Conservation (phyloP, 1,140 invertebrate genomes). For the Drosophila kohkoa region DNA sequence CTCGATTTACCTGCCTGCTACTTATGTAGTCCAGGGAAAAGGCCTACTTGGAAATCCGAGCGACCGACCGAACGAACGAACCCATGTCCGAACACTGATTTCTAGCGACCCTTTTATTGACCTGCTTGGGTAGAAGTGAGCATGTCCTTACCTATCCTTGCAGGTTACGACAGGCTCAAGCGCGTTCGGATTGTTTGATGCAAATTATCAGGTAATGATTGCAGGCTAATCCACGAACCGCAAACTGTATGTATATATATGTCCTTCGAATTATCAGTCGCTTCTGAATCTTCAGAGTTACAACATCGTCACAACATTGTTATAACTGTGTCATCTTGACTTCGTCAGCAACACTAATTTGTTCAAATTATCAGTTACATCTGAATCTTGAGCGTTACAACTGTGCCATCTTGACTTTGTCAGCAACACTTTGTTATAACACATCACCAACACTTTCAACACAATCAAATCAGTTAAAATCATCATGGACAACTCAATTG, state of each 20-base stretch:
- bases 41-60: not conserved
- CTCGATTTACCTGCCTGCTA: not conserved
- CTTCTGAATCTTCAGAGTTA: not conserved
- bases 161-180: not conserved
- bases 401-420: not conserved
- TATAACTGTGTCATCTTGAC: not conserved
- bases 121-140: not conserved
- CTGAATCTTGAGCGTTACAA: not conserved
- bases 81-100: not conserved
- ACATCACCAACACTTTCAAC: too few species aligned
- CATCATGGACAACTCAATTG: slow-evolving; percentile 44
- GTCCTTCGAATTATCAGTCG: not conserved
- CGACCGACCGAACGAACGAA: too few species aligned
- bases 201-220: not conserved
- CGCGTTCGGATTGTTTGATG: not conserved
- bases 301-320: not conserved
- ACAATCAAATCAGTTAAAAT: not conserved
- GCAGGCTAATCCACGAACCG: not conserved
- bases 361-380: too few species aligned
- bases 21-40: not conserved
- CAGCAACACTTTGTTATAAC: not conserved
- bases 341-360: too few species aligned
- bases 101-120: not conserved
- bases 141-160: not conserved
- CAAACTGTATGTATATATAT: not conserved